Conservation (phyloP, 2,797 vertebrate genomes). For the Peromyscus attwateri region DNA sequence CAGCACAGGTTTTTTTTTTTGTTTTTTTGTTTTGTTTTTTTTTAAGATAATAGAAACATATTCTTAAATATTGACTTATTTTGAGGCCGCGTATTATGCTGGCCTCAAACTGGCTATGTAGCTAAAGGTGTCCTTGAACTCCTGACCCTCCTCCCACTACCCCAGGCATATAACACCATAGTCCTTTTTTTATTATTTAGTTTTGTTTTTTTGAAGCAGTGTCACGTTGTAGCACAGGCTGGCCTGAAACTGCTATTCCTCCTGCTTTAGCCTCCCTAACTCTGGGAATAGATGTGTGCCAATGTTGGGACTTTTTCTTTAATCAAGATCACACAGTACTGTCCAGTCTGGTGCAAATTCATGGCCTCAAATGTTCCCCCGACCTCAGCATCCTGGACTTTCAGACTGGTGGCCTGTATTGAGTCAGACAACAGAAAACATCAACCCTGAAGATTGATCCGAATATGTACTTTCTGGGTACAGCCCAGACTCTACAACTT, state of each 20-base stretch:
- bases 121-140: not conserved
- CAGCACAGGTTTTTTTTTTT: not conserved
- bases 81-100: not conserved
- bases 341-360: not conserved
- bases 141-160: not conserved
- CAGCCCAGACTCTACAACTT: not conserved
- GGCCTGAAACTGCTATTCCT: too few relatives aligned
- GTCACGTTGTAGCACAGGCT: not conserved
- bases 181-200: not conserved
- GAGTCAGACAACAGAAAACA: not conserved
- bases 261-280: not conserved
- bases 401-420: not conserved
- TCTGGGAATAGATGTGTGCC: not conserved
- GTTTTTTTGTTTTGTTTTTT: too few relatives aligned
- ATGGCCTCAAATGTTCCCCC: not conserved
- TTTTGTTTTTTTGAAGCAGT: not conserved
- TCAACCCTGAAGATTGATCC: not conserved
- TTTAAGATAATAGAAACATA: not conserved
- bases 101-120: not conserved
- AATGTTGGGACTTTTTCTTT: not conserved
- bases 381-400: not conserved
- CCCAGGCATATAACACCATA: not conserved
- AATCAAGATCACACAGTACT: not conserved
- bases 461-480: conserved; percentile 3
- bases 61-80: not conserved